Conservation (phyloP, 2,797 vertebrate genomes). For the Centroberyx gerrardi region DNA sequence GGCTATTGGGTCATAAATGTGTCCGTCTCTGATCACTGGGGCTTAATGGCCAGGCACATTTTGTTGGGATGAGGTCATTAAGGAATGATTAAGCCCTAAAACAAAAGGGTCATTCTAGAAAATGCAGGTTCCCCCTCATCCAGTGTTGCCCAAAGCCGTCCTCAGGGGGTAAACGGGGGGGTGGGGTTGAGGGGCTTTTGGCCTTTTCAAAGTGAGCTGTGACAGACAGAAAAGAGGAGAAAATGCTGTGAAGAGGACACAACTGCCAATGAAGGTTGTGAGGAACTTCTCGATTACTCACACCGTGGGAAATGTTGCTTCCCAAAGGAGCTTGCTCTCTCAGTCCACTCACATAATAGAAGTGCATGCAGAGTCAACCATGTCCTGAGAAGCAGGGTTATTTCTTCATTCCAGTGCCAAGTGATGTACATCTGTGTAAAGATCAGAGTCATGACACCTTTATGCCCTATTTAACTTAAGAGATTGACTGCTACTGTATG, state of each 20-base stretch:
- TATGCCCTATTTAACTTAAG: conserved; percentile 48
- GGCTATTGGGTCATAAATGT: conserved; percentile 81
- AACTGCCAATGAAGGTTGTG: conserved; percentile 63
- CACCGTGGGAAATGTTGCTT: conserved; percentile 77
- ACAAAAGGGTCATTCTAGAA: conserved; percentile 80
- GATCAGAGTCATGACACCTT: conserved; percentile 47
- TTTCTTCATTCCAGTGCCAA: conserved; percentile 33
- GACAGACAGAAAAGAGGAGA: conserved; percentile 60
- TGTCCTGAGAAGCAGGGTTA: conserved; percentile 44
- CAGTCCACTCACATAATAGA: conserved; percentile 47
- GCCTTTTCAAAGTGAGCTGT: conserved; percentile 80
- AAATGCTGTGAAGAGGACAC: conserved; percentile 60
- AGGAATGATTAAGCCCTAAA: conserved; percentile 81
- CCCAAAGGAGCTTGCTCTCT: conserved; percentile 32
- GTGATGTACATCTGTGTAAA: conserved; percentile 61
- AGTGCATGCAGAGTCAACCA: conserved; percentile 52
- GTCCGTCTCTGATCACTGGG: conserved; percentile 74
- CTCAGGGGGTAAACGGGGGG: conserved; percentile 58
- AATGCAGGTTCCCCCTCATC: conserved; percentile 74
- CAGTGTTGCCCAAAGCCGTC: conserved; percentile 74
- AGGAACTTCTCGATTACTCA: conserved; percentile 59
- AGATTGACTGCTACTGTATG: conserved; percentile 30
- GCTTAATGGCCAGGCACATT: conserved; percentile 75
- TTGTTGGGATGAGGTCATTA: conserved; percentile 83
- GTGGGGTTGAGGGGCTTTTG: conserved; percentile 69